These are phyloP conservation scores for Agrilus mali DNA, from an alignment of 2,888 invertebrate genomes.

Conservation along the genomic window DNA sequence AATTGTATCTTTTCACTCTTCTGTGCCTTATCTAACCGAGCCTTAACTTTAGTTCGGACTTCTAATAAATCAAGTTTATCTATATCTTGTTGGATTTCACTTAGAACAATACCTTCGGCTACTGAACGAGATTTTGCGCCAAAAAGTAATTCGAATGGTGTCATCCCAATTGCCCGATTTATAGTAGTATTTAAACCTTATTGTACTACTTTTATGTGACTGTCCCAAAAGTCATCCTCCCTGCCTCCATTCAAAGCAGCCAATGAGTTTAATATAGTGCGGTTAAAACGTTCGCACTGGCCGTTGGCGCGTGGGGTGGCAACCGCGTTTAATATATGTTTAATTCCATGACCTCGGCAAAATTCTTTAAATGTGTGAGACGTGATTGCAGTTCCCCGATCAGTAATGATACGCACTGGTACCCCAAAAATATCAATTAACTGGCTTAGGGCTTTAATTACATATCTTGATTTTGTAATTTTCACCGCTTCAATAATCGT, in stretches of 20 bases:
- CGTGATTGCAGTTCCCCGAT: not conserved
- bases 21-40: not conserved
- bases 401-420: not conserved
- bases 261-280: conserved; percentile 1
- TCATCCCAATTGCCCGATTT: conserved; percentile 1
- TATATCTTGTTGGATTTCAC: not conserved
- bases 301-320: conserved; percentile 5
- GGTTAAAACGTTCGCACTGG: conserved; percentile 2
- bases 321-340: not conserved
- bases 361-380: not conserved
- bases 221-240: not conserved
- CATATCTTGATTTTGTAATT: not conserved
- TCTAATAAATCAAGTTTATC: not conserved
- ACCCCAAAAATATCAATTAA: not conserved
- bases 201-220: no score
- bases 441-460: not conserved
- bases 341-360: not conserved
- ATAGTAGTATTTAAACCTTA: conserved; percentile 1
- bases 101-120: not conserved
- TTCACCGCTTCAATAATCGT: no score
- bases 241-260: not conserved
- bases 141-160: not conserved
- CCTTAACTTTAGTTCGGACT: not conserved
- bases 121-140: not conserved
- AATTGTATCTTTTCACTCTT: not conserved